phyloP scores from a whole-genome alignment of 2,797 vertebrate genomes.

The Sparidentex hasta region DNA sequence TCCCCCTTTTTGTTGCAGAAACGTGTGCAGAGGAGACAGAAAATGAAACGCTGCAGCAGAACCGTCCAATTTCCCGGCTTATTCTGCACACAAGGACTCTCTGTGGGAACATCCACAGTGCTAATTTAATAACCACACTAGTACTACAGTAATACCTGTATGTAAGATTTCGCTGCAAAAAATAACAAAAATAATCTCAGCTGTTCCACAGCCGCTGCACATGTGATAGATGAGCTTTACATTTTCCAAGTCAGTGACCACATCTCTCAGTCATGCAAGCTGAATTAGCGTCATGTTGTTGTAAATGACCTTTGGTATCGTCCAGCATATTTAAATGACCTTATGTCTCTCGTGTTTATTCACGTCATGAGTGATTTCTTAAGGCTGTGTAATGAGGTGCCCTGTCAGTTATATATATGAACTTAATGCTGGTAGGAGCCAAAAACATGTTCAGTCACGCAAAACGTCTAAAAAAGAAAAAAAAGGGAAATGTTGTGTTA shows the following conservation, averaged over 20 bases:
- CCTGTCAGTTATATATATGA: background rate
- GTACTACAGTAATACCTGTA: conserved; percentile 37
- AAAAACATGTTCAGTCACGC: background rate
- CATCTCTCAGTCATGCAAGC: conserved; percentile 48
- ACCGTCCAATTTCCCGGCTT: conserved; percentile 58
- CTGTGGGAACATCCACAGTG: conserved; percentile 20
- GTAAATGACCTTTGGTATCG: background rate
- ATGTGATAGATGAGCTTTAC: conserved; percentile 46
- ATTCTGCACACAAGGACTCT: conserved; percentile 51
- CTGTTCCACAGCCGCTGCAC: conserved; percentile 36
- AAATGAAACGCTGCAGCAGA: conserved; percentile 57
- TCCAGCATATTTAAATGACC: background rate
- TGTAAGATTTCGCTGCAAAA: conserved; percentile 12
- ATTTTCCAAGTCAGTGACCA: conserved; percentile 62
- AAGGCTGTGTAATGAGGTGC: background rate
- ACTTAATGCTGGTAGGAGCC: too few relatives aligned
- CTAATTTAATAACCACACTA: conserved; percentile 68
- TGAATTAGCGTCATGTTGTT: conserved; percentile 19
- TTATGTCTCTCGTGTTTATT: background rate
- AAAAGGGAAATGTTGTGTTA: background rate
- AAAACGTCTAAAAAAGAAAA: background rate
- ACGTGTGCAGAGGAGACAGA: conserved; percentile 54
- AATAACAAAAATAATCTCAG: conserved; percentile 30
- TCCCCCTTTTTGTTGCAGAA: conserved; percentile 63
- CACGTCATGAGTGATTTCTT: background rate